These are phyloP conservation scores for Orchesellides sinensis DNA, from an alignment of 2,888 invertebrate species.

Conservation along the genomic window DNA sequence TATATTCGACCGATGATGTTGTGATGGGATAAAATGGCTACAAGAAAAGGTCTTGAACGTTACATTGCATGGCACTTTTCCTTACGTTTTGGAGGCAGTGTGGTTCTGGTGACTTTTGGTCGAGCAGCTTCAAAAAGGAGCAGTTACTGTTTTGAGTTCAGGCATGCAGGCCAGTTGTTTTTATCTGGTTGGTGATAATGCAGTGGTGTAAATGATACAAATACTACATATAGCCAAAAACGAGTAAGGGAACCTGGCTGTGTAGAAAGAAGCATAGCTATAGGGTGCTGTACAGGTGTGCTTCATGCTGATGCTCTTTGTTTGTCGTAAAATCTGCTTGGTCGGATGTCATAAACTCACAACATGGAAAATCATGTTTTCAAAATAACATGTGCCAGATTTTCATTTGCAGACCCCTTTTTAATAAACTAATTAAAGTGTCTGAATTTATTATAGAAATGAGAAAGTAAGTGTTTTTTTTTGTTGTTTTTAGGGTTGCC, in stretches of 20 bases:
- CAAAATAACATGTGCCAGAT: too few species aligned
- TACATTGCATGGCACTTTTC: conserved; percentile 1
- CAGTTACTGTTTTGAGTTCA: conserved; percentile 55
- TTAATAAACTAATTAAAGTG: too few species aligned
- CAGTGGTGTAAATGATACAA: conserved; percentile 1
- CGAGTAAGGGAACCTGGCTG: background rate
- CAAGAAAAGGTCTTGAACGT: conserved; percentile 5
- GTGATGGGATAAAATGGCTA: background rate
- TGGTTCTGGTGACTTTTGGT: conserved; percentile 46
- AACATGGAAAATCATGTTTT: too few species aligned
- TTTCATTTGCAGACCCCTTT: too few species aligned
- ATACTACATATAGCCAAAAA: background rate
- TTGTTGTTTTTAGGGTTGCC: conserved; percentile 73
- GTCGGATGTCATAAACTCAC: too few species aligned
- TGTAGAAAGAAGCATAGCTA: conserved; percentile 1
- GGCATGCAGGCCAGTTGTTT: background rate
- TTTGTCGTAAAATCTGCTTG: too few species aligned
- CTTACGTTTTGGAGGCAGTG: conserved; percentile 22
- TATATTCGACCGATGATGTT: conserved; percentile 2
- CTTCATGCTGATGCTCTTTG: too few species aligned
- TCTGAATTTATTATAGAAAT: too few species aligned
- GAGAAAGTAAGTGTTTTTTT: too few species aligned
- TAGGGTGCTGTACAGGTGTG: conserved; percentile 39
- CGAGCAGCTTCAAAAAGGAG: conserved; percentile 39
- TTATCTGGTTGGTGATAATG: background rate